A percentile compares a stretch with the other conserved stretches of the same genome.
Evolutionary conservation across 2,888 invertebrate species (phyloP).

Genomic region (Falcaria lacertinaria): DNA sequence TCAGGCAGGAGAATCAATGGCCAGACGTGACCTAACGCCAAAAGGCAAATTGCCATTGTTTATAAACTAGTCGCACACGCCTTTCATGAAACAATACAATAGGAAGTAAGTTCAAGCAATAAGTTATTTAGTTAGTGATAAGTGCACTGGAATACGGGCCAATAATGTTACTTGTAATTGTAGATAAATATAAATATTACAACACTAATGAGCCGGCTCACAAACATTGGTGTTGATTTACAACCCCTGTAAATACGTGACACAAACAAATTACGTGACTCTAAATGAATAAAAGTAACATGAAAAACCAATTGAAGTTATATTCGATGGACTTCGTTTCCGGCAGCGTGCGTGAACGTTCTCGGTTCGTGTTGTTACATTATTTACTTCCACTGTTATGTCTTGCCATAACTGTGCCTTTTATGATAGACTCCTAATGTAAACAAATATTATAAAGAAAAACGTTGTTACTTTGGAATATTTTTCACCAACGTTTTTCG

Average conservation of each 20-base stretch:
- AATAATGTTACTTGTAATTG: no score
- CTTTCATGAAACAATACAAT: constrained; percentile 57
- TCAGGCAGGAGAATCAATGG: constrained; percentile 43
- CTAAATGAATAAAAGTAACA: constrained; percentile 23
- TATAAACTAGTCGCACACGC: constrained; percentile 58
- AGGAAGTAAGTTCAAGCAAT: constrained; percentile 57
- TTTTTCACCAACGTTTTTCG: no score
- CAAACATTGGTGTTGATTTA: not conserved
- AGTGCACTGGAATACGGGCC: no score
- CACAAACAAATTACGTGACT: constrained; percentile 13
- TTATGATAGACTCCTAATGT: constrained; percentile 11
- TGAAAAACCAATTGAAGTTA: constrained; percentile 37
- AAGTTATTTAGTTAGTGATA: constrained; percentile 24
- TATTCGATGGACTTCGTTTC: constrained; percentile 36
- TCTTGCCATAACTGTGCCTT: constrained; percentile 21
- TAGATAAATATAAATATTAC: no score
- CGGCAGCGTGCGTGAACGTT: constrained; percentile 39
- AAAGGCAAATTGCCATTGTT: constrained; percentile 66
- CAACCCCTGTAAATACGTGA: constrained; percentile 10
- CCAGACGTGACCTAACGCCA: constrained; percentile 57
- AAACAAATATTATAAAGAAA: no score
- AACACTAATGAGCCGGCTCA: not conserved
- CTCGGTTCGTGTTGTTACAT: constrained; percentile 56
- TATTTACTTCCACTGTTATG: constrained; percentile 19
- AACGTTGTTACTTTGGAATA: no score